phyloP scores from a whole-genome alignment of 2,113 vertebrate species.

The Prunella himalayana region DNA sequence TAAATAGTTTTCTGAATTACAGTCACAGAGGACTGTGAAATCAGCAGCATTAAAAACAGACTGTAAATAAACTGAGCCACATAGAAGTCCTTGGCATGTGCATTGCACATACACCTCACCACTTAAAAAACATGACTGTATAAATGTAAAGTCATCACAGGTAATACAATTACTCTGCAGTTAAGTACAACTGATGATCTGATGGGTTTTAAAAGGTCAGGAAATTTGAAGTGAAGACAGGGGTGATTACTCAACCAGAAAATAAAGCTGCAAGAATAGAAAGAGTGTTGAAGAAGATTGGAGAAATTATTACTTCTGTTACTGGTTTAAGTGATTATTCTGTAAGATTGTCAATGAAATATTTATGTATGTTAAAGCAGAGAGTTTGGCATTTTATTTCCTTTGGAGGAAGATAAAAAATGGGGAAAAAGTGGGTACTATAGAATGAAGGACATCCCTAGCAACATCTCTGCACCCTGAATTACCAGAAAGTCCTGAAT shows the following conservation, averaged over 20 bases:
- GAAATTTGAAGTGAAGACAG: not conserved
- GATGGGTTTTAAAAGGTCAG: not conserved
- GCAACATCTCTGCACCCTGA: not conserved
- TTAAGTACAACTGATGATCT: not conserved
- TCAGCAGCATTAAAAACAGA: not conserved
- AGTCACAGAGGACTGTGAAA: not conserved
- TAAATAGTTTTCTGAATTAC: not conserved
- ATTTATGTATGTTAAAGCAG: not conserved
- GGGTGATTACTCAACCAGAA: not conserved
- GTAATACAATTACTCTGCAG: not conserved
- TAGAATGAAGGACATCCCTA: not conserved
- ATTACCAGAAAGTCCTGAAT: not conserved
- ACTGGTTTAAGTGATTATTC: not conserved
- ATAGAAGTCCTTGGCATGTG: not conserved
- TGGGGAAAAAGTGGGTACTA: not conserved
- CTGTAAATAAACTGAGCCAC: not conserved
- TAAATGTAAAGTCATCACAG: not conserved
- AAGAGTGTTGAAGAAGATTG: not conserved
- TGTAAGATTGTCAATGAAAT: not conserved
- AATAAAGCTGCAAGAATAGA: not conserved
- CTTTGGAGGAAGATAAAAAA: not conserved
- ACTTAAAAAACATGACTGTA: not conserved
- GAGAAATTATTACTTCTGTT: not conserved
- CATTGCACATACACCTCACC: not conserved
- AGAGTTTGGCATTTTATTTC: not conserved